Evolutionary conservation across 2,797 vertebrate genomes (phyloP).

Genomic region (Arnoldichthys spilopterus): DNA sequence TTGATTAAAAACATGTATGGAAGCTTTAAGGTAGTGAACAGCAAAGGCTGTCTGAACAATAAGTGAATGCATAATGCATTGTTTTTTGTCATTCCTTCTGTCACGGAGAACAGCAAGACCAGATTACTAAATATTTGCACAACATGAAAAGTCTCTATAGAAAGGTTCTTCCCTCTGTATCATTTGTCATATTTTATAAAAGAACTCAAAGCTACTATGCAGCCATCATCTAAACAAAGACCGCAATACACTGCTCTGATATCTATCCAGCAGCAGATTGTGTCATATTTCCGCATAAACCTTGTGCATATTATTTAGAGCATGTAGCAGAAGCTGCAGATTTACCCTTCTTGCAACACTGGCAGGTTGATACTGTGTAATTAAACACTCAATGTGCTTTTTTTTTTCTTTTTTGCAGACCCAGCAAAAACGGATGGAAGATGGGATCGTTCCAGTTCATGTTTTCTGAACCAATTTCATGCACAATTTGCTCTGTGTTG

Average conservation of each 20-base stretch:
- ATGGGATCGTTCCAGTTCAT: constrained; percentile 60
- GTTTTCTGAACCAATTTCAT: constrained; percentile 66
- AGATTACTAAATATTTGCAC: too few relatives aligned
- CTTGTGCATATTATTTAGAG: constrained; percentile 28
- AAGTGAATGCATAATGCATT: too few relatives aligned
- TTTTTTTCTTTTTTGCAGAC: constrained; percentile 54
- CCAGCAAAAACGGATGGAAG: constrained; percentile 55
- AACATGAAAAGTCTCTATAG: too few relatives aligned
- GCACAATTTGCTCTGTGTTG: constrained; percentile 63
- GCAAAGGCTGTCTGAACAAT: too few relatives aligned
- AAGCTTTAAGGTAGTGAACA: too few relatives aligned
- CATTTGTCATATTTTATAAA: constrained; percentile 28
- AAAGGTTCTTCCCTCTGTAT: constrained; percentile 4
- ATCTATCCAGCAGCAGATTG: neutral
- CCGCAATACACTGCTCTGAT: constrained; percentile 18
- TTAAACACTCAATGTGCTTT: constrained; percentile 54
- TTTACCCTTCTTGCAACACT: constrained; percentile 40
- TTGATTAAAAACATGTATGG: too few relatives aligned
- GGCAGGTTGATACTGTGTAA: constrained; percentile 52
- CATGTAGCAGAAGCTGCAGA: constrained; percentile 31
- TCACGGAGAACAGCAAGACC: too few relatives aligned
- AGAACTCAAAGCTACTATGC: constrained; percentile 7
- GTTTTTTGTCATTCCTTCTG: too few relatives aligned
- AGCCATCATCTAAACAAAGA: neutral
- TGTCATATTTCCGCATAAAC: constrained; percentile 19